Percentiles rank a stretch among this genome's conserved stretches.
phyloP scores from a whole-genome alignment of 2,888 invertebrate species.

The Encarsia formosa region DNA sequence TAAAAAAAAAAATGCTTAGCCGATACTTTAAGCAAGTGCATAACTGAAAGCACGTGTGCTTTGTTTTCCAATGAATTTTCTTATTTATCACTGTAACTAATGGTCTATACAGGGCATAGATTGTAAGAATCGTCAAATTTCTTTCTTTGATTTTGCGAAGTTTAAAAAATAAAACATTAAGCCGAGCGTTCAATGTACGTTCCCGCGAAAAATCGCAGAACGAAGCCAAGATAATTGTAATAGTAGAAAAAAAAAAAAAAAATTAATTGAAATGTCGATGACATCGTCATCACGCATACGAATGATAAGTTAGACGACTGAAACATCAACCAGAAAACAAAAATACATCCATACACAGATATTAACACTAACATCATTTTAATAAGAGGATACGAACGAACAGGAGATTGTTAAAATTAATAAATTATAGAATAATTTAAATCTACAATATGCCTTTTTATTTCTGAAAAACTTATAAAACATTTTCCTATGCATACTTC shows the following conservation, averaged over 20 bases:
- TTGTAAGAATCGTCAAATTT: conserved; percentile 36
- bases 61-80: conserved; percentile 40
- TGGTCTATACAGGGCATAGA: conserved; percentile 52
- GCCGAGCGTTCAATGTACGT: conserved; percentile 12
- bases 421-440: conserved; percentile 41
- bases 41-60: conserved; percentile 26
- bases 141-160: conserved; percentile 9
- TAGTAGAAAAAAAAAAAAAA: conserved; percentile 25
- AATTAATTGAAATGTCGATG: conserved; percentile 27
- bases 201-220: conserved; percentile 21
- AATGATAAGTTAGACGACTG: conserved; percentile 9
- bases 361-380: conserved; percentile 16
- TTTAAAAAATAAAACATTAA: no score
- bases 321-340: conserved; percentile 1
- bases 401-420: conserved; percentile 40
- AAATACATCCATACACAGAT: conserved; percentile 13
- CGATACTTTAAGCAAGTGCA: conserved; percentile 22
- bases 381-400: conserved; percentile 29
- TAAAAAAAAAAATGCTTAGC: conserved; percentile 13
- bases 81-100: conserved; percentile 35
- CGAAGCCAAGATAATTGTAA: conserved; percentile 18
- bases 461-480: no score
- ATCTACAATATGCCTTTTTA: no score
- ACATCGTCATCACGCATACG: conserved; percentile 32
- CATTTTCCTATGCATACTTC: no score